Conservation (phyloP, 1,140 invertebrate genomes). For the Gryllus bimaculatus region DNA sequence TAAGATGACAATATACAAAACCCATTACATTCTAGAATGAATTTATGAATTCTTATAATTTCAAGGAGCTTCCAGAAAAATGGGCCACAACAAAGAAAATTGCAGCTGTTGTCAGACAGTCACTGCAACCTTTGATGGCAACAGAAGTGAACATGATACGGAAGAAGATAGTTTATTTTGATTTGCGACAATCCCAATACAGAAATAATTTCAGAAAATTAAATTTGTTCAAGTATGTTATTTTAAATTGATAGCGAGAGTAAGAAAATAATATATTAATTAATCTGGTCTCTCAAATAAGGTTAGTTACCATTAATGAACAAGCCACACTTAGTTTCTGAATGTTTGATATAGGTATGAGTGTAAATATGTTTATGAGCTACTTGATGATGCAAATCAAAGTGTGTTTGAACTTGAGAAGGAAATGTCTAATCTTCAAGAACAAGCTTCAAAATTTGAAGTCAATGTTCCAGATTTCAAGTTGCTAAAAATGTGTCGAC, state of each 20-base stretch:
- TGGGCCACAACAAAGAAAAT: constrained; percentile 81
- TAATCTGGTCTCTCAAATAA: not conserved
- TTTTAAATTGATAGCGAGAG: not conserved
- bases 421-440: constrained; percentile 53
- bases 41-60: too few relatives aligned
- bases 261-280: not conserved
- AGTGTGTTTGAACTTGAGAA: constrained; percentile 60
- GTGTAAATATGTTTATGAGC: constrained; percentile 61
- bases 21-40: too few relatives aligned
- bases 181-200: constrained; percentile 66
- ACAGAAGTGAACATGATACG: constrained; percentile 56
- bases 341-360: constrained; percentile 34
- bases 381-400: constrained; percentile 63
- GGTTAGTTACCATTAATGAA: too few relatives aligned
- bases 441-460: constrained; percentile 76
- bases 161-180: constrained; percentile 63
- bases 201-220: constrained; percentile 57
- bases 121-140: constrained; percentile 68
- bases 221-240: constrained; percentile 53
- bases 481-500: constrained; percentile 59
- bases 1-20: too few relatives aligned
- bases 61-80: constrained; percentile 68
- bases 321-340: too few relatives aligned
- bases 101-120: constrained; percentile 70
- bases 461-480: constrained; percentile 73